Conservation (phyloP, 2,888 invertebrate genomes). For the Onthophagus sagittarius region DNA sequence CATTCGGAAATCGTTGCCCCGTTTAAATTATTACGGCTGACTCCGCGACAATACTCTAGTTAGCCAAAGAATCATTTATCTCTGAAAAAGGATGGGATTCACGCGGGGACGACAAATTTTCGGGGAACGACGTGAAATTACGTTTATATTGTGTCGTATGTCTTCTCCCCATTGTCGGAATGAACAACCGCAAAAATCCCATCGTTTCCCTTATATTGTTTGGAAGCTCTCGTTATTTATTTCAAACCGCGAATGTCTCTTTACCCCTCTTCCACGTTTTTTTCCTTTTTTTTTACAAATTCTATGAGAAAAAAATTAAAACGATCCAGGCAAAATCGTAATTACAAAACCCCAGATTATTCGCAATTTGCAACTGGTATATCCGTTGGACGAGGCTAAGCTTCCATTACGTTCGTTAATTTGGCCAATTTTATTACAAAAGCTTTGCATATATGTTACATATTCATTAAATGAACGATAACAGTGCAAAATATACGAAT, state of each 20-base stretch:
- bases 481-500: too few relatives aligned
- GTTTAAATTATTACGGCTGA: background rate
- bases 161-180: background rate
- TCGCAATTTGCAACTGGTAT: background rate
- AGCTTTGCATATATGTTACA: background rate
- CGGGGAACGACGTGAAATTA: background rate
- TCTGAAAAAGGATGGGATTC: background rate
- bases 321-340: background rate
- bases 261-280: background rate
- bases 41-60: background rate
- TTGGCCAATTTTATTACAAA: background rate
- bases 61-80: background rate
- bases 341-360: background rate
- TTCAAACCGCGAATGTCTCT: background rate
- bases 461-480: background rate
- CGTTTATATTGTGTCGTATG: background rate
- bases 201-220: background rate
- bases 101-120: background rate
- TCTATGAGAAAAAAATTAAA: background rate
- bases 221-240: background rate
- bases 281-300: background rate
- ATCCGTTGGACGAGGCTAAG: background rate
- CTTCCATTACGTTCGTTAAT: background rate
- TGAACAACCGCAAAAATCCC: background rate
- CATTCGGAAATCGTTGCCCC: background rate